Percentiles rank a stretch among this genome's conserved stretches.
phyloP scores from a whole-genome alignment of 1,140 invertebrate species.

The Tyrophagus putrescentiae region DNA sequence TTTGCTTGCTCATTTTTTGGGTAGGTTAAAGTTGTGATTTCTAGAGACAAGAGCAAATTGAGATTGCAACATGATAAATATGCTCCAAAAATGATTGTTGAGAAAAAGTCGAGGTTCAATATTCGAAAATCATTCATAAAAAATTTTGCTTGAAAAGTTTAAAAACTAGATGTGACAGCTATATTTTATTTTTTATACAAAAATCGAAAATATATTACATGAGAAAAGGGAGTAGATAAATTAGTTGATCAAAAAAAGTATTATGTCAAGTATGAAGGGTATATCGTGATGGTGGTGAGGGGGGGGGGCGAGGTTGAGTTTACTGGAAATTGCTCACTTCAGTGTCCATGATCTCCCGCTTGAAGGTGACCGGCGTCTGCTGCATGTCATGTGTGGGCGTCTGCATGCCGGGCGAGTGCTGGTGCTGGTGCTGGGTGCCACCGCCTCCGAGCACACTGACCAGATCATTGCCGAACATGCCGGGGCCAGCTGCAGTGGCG shows the following conservation, averaged over 20 bases:
- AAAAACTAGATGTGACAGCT: too few relatives aligned
- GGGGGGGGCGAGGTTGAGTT: background rate
- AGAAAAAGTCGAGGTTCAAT: background rate
- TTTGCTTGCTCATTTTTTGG: too few relatives aligned
- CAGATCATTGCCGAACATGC: background rate
- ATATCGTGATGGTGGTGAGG: too few relatives aligned
- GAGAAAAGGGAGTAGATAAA: too few relatives aligned
- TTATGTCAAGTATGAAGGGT: too few relatives aligned
- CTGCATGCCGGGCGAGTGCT: background rate
- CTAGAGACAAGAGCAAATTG: too few relatives aligned
- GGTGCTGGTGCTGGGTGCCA: background rate
- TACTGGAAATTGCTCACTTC: slow-evolving; percentile 9
- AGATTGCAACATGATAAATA: too few relatives aligned
- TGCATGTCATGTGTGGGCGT: slow-evolving; percentile 7
- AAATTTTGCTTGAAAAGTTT: too few relatives aligned
- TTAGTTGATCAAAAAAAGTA: too few relatives aligned
- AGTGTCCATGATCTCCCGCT: slow-evolving; percentile 11
- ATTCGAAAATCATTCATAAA: slow-evolving; percentile 3
- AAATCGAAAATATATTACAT: background rate
- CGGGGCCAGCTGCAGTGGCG: background rate
- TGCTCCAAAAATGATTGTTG: background rate
- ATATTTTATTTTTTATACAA: slow-evolving; percentile 9
- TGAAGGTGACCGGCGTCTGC: background rate
- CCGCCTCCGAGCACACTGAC: background rate
- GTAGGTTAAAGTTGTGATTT: too few relatives aligned